These are phyloP conservation scores for human (Homo sapiens) DNA, from an alignment of 2,113 vertebrate species.

Conservation along the genomic window GRCh38 chr9:22389001-22389500, in stretches of 20 bases:
- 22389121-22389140: constrained; percentile 70
- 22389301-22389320: constrained; percentile 28
- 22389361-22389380: constrained; percentile 70
- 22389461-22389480: constrained; percentile 75
- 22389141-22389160: constrained; percentile 69
- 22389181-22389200: constrained; percentile 69
- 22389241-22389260: constrained; percentile 68
- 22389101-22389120: constrained; percentile 68
- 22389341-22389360: constrained; percentile 60
- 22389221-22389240: constrained; percentile 77
- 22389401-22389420: constrained; percentile 75
- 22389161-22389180: constrained; percentile 67
- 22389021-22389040: constrained; percentile 63
- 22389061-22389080: constrained; percentile 61
- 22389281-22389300: constrained; percentile 65
- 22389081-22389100: constrained; percentile 63
- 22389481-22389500: constrained; percentile 77
- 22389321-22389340: constrained; percentile 27
- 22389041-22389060: constrained; percentile 65
- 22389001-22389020: constrained; percentile 53
- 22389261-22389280: constrained; percentile 72
- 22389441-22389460: constrained; percentile 82
- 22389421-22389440: constrained; percentile 78
- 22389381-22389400: constrained; percentile 76
- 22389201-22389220: constrained; percentile 80